Conservation (phyloP, 2,888 invertebrate species). For the Folsomia manolachei region DNA sequence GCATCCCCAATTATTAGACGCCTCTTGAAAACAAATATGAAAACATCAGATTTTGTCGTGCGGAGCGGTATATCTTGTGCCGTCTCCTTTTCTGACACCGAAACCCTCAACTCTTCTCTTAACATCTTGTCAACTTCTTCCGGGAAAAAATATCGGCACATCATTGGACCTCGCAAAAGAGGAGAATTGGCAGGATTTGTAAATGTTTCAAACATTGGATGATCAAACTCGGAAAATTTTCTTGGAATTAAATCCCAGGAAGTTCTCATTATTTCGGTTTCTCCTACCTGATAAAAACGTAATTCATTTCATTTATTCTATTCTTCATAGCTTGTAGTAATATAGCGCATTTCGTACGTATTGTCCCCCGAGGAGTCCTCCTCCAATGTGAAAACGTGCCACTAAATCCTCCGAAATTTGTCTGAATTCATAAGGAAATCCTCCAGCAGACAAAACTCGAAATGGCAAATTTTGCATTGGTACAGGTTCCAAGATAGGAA, state of each 20-base stretch:
- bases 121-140: slow-evolving; percentile 19
- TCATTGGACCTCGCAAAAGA: slow-evolving; percentile 18
- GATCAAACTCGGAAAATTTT: slow-evolving; percentile 29
- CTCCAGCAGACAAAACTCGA: slow-evolving; percentile 23
- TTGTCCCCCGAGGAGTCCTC: slow-evolving; percentile 24
- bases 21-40: slow-evolving; percentile 27
- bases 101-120: background rate
- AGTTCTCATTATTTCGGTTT: slow-evolving; percentile 22
- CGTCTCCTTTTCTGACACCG: slow-evolving; percentile 16
- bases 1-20: slow-evolving; percentile 24
- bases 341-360: too few species aligned
- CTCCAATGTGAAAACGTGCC: slow-evolving; percentile 25
- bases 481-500: slow-evolving; percentile 28
- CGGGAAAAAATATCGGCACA: slow-evolving; percentile 24
- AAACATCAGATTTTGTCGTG: slow-evolving; percentile 17
- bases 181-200: slow-evolving; percentile 23
- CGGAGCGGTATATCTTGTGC: background rate
- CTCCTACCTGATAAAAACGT: slow-evolving; percentile 12
- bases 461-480: slow-evolving; percentile 29
- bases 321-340: too few species aligned
- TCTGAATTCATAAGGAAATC: slow-evolving; percentile 31
- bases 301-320: background rate
- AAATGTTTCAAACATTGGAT: slow-evolving; percentile 27
- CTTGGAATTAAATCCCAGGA: slow-evolving; percentile 30
- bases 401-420: slow-evolving; percentile 21